Base-by-base conservation (phyloP, 2,797 vertebrate genomes). In the Aphelocoma californica region DNA sequence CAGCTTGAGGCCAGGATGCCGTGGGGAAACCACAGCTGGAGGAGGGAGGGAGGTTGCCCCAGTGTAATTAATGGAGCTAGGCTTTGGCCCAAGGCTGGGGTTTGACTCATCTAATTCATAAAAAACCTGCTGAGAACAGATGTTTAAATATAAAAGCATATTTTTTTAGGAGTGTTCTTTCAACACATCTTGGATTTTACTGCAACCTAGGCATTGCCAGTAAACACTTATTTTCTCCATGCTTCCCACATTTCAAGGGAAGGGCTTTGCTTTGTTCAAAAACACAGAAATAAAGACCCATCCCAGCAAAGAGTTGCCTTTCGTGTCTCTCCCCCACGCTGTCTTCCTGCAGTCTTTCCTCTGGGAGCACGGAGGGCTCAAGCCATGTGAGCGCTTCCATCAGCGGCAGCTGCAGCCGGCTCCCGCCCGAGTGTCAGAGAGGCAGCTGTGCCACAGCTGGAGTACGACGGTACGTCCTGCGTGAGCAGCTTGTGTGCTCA, bases 71-170 rank as follows among this genome's bases (percentile, higher is more conserved):
- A n/a, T 2, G 2, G 60, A 87, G 18, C 31, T 84, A 61, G 42
- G 38, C 48, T 94, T 93, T 80, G 60, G 64, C 79, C 70, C 54
- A 58, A 69, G 36, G 34, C 69, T 78, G 57, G 48, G 54, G 44
- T 72, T 94, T 91, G 54, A 92, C 79, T 95, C 90, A 92, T 66
- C 57, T 62, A 85, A 89, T 82, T 88, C 66, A 51, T 23, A 60
- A 64, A 94, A 93, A n/a, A 11, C 15, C 29, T 92, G 83, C 81
- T 93, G 74, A 94, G 78, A 94, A 71, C 67, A 93, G 48, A 77
- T 77, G 45, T 89, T 96, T 92, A 90, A 82, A 80, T 65, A 85
- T n/a, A 87, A 94, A 95, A 89, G 31, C 17, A 60, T 61, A n/a
- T 48, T 82, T 83, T 83, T 94, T 93, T 65, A 81, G 75, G 62